Evolutionary conservation across 2,797 vertebrate species (phyloP), one percentile per base, ranked within the genome.

Genomic region (Gallinago solitaria): DNA sequence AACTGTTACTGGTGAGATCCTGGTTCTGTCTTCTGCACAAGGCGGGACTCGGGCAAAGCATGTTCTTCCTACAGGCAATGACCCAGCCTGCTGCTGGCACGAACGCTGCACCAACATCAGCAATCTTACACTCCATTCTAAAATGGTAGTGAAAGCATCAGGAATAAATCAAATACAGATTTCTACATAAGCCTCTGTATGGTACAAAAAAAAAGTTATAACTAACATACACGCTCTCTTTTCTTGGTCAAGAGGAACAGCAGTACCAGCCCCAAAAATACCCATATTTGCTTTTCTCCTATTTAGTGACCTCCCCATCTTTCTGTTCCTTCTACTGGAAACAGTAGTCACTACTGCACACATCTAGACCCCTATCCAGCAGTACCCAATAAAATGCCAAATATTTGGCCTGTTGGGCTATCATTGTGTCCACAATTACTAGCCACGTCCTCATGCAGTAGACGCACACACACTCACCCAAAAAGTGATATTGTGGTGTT

Each of bases 91-190:
- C 25, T n/a, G 54, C 39, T 19, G 30, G 23, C 32, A 27, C 0
- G 6, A 77, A 82, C 0, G 0, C 37, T 41, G n/a, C 0, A 1
- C 54, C 51, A 79, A 9, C 28, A 33, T n/a, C 82, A 76, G 24
- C 32, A 51, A 67, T 11, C 54, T 45, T 54, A 54, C 25, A 51
- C 56, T 39, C 41, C 68, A 18, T 37, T 63, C 48, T 75, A 67
- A 61, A 86, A 51, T 2, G 18, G 16, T 10, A 67, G 30, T 10
- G 37, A 75, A 43, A 80, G 32, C 8, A 21, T 35, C 53, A 61
- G 37, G 17, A 87, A 57, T 39, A 76, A 57, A 48, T 43, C 37
- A 74, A 60, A 60, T 9, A 64, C 19, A 47, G 27, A 35, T 39
- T 83, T 69, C 48, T 33, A 51, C 7, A 57, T 41, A 8, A 8